phyloP scores from a whole-genome alignment of 2,113 vertebrate species.

The Myodes glareolus region DNA sequence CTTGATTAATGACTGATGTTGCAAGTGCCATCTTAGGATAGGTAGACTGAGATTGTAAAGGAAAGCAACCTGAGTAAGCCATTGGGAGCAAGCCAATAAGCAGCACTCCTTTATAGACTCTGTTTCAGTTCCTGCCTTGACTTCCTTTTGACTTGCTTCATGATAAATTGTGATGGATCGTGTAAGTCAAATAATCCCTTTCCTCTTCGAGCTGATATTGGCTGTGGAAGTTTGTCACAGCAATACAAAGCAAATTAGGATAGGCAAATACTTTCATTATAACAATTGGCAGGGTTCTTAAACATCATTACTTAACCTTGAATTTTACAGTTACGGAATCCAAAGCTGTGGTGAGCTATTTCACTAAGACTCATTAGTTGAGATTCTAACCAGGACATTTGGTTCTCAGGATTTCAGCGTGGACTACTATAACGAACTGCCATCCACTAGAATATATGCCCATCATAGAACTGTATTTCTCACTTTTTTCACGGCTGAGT shows the following conservation, averaged over 20 bases:
- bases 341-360: constrained; percentile 20
- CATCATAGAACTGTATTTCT: neutral
- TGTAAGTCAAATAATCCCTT: neutral
- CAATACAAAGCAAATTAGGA: neutral
- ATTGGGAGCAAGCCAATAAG: neutral
- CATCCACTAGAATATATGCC: neutral
- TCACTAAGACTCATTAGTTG: neutral
- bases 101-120: neutral
- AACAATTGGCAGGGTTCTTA: neutral
- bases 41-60: neutral
- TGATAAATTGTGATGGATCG: neutral
- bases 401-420: neutral
- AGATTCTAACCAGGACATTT: neutral
- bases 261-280: neutral
- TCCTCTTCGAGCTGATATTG: neutral
- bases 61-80: neutral
- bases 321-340: neutral
- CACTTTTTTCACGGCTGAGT: neutral
- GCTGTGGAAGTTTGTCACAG: neutral
- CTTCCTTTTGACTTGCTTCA: neutral
- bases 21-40: neutral
- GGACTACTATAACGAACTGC: neutral
- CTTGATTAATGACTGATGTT: neutral
- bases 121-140: neutral
- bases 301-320: neutral